Base-by-base conservation (phyloP, 1,140 invertebrate species). In the Drosophila takahashii region DNA sequence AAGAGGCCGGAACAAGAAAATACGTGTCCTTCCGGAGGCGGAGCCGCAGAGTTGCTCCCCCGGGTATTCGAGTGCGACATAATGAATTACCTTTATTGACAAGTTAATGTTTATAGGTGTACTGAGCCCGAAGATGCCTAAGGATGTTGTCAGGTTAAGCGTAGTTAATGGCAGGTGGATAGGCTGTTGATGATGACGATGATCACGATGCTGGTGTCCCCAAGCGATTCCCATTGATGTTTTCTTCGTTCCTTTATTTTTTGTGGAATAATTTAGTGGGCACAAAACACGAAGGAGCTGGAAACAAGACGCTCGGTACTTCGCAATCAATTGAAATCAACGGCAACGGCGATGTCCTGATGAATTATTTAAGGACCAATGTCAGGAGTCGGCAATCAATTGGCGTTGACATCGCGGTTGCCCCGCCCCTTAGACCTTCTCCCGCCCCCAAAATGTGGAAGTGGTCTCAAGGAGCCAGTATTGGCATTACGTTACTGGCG, bases 71-170 rank as follows among this genome's bases (percentile, higher is more conserved):
- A 81, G 79, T 73, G 85, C 85, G 90, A 91, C 90, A 91, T 91
- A 91, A 91, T 91, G 90, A 91, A 91, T 91, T 91, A 91, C 90
- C 90, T 91, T 91, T 91, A 91, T 91, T 91, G 90, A 91, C 90
- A 91, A 90, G 47, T 91, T 91, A 91, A 91, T 90, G 89, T 91
- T 91, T 91, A 91, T 91, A 75, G 90, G 81, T 87, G 85, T 64
- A 61, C 64, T 65, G 67, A 44, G 66, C n/a, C 9, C 29, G 34
- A 22, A 22, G 58, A n/a, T 16, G 41, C 41, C 18, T 44, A 44
- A 64, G 71, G 64, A 74, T 61, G 52, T 29, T 48, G 54, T 47
- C 74, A 67, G 73, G 48, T 74, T 75, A 79, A 76, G 69, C 70
- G 54, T 41, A 57, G 41, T 89, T 90, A 90, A 89, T 85, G 85